Base-by-base conservation (phyloP, 2,888 invertebrate species). In the Drosophila kanekoi region DNA sequence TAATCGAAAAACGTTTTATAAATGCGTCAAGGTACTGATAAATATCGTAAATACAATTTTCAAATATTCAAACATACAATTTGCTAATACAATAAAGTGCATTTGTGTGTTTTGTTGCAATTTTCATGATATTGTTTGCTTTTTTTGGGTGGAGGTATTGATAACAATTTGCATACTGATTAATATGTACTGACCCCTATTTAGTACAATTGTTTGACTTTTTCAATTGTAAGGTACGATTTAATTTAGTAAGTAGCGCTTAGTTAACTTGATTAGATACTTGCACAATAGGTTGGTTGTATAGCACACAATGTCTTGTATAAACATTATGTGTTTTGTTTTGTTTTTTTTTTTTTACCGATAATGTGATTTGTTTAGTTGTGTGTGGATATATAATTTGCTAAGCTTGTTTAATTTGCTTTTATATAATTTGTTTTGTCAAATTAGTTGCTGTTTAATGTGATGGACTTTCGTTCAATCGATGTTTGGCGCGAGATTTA, bases 401-500 rank as follows among this genome's bases (percentile, higher is more conserved):
- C 38, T 44, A 63, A 44, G 59, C 44, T 61, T 67, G 43, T 61
- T 32, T 20, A 4, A 35, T 43, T 57, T 41, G n/a, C 23, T 28
- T 14, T 60, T 35, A 1, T 43, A 0, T 62, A 38, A 35, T 65
- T 65, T 45, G 37, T 51, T 69, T 51, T 75, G n/a, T 37, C 14
- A 43, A 59, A 53, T 63, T 57, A 44, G 43, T 75, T 79, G 64
- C 58, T 28, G 57, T 70, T 81, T 87, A 91, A 90, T 92, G 92
- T 83, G 92, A 91, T 91, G 92, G 92, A 81, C 92, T 92, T 84
- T 92, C 92, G 68, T 90, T 90, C 80, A 92, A 77, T 87, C 92
- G 92, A 90, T 92, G 92, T 88, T 92, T 92, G 64, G 90, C 89
- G 80, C 93, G 92, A 89, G 92, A 90, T 90, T 93, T 93, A 87